Evolutionary conservation across 1,140 invertebrate genomes (phyloP), one percentile per base, ranked within the genome.

Genomic region (Steinernema khuongi): DNA sequence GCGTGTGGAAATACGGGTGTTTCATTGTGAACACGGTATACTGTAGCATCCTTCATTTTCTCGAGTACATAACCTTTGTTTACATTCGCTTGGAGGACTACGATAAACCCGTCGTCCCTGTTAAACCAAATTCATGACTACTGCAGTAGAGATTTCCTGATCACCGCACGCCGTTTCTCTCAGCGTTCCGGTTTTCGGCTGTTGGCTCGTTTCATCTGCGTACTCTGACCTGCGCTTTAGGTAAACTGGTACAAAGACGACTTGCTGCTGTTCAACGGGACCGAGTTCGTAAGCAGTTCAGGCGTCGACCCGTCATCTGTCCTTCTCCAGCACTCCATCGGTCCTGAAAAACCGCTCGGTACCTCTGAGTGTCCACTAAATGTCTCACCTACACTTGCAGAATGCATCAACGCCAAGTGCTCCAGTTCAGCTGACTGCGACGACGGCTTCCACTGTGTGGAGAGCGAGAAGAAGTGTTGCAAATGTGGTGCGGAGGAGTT

Each of bases 191-290:
- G n/a, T 33, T 70, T 14, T 33, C 30, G 68, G 18, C 22, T 36
- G 22, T 17, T 14, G 4, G 31, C n/a, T 31, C n/a, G 1, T 7
- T 28, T 31, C 68, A 29, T 29, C 60, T 26, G 18, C 29, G 2
- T 41, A 2, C 31, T 17, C 1, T 68, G 67, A 4, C 14, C 7
- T 41, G 18, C 28, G 67, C n/a, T 73, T 73, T 30, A 73, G 70
- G 72, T 78, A 1, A 32, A 70, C 71, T 78, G 77, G 77, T 78
- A 70, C 33, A 78, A 78, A 29, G 77, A 78, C 31, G 77, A 71
- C 28, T 29, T 71, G n/a, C 69, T 76, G n/a, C 29, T 78, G 7
- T 78, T 70, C 30, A 77, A 78, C 50, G 75, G 76, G 31, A 72
- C 77, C 7, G 18, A 73, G 17, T 74, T 78, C 29, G 41, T 71